A percentile compares a stretch with the other conserved stretches of the same genome.
Conservation (phyloP, 2,113 vertebrate genomes). For the Paraplagusia blochii region DNA sequence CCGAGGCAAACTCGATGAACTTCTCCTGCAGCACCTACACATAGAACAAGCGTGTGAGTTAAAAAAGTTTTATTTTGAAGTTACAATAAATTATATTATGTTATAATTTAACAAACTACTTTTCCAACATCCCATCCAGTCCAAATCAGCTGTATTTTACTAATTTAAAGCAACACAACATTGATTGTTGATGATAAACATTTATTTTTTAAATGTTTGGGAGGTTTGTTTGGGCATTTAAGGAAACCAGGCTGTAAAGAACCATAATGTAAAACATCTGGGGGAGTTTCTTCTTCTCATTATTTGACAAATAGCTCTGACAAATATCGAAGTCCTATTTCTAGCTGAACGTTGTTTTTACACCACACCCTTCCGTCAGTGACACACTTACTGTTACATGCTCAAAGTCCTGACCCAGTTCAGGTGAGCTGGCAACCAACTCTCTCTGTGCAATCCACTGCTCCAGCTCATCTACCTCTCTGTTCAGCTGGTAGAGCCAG, state of each 20-base stretch:
- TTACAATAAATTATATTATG: too few relatives aligned
- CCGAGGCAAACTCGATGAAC: conserved; percentile 88
- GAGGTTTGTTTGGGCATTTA: too few relatives aligned
- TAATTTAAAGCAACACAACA: too few relatives aligned
- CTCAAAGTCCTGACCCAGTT: conserved; percentile 94
- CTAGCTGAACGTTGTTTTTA: neutral
- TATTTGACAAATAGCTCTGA: neutral
- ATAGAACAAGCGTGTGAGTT: neutral
- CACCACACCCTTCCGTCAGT: neutral
- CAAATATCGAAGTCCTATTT: neutral
- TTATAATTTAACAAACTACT: too few relatives aligned
- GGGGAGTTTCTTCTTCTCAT: too few relatives aligned
- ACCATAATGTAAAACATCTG: too few relatives aligned
- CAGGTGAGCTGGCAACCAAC: conserved; percentile 89
- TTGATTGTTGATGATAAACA: too few relatives aligned
- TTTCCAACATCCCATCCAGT: too few relatives aligned
- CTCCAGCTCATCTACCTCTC: conserved; percentile 94
- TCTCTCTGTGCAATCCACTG: conserved; percentile 96
- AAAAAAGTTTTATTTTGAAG: too few relatives aligned
- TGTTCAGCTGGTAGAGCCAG: conserved; percentile 93
- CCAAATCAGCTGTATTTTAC: too few relatives aligned
- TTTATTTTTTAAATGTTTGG: too few relatives aligned
- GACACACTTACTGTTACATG: conserved; percentile 85
- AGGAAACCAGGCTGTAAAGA: too few relatives aligned
- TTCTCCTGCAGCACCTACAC: conserved; percentile 87